Percentiles rank a stretch among this genome's conserved stretches.
Conservation (phyloP, 2,888 invertebrate species). For the Griposia aprilina region DNA sequence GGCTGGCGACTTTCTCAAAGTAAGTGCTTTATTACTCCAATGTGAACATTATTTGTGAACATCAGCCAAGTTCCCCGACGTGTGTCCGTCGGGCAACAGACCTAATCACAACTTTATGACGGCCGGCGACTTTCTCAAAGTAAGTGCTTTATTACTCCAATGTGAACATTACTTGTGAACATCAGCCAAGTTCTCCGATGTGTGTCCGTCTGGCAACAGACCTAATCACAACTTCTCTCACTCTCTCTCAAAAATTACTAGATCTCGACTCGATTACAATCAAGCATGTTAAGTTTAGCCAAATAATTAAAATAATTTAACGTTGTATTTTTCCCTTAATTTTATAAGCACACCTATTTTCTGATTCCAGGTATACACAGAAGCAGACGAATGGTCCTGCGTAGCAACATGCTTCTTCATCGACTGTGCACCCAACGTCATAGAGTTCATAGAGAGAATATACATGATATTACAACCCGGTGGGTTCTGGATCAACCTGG, state of each 20-base stretch:
- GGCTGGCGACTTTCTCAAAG: conserved; percentile 99
- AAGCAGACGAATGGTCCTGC: conserved; percentile 95
- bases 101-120: conserved; percentile 95
- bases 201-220: no score
- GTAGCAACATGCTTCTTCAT: conserved; percentile 99
- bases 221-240: no score
- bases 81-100: conserved; percentile 92
- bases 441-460: conserved; percentile 98
- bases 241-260: no score
- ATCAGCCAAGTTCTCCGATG: no score
- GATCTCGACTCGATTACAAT: no score
- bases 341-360: not conserved
- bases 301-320: no score
- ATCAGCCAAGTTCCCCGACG: conserved; percentile 96
- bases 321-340: no score
- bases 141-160: conserved; percentile 74
- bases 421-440: conserved; percentile 99
- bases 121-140: conserved; percentile 99
- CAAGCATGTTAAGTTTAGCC: no score
- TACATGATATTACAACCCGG: conserved; percentile 97
- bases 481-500: conserved; percentile 96
- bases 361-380: conserved; percentile 91
- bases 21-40: conserved; percentile 74
- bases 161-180: no score
- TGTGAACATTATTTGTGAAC: conserved; percentile 68